These are phyloP conservation scores for Cephus pygmeus DNA, from an alignment of 2,888 invertebrate genomes.

Conservation along the genomic window DNA sequence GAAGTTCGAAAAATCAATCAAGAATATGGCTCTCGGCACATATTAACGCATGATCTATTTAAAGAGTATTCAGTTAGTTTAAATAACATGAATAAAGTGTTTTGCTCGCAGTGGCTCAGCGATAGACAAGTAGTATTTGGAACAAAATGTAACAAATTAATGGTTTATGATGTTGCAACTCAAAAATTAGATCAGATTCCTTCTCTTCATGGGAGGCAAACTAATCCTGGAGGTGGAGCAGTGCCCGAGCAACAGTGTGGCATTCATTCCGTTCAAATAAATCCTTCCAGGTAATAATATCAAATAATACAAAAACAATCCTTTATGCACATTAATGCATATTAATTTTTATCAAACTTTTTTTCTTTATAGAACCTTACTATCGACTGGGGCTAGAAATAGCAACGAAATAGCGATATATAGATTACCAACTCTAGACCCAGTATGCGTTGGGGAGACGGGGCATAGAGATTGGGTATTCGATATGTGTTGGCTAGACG, in stretches of 20 bases:
- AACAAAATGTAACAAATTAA: conserved; percentile 96
- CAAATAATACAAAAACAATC: neutral
- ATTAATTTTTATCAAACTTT: conserved; percentile 7
- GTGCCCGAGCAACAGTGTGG: conserved; percentile 82
- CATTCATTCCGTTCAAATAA: conserved; percentile 93
- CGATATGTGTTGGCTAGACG: conserved; percentile 96
- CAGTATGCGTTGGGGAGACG: conserved; percentile 90
- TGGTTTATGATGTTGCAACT: conserved; percentile 92
- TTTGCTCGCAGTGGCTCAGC: conserved; percentile 96
- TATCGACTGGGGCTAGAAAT: conserved; percentile 93
- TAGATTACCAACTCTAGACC: conserved; percentile 92
- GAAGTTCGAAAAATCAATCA: conserved; percentile 79
- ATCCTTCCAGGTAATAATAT: conserved; percentile 77
- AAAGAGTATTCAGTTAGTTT: conserved; percentile 85
- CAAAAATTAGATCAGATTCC: conserved; percentile 91
- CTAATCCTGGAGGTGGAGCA: conserved; percentile 67
- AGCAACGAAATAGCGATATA: conserved; percentile 93
- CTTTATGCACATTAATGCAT: neutral
- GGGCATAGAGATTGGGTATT: conserved; percentile 94
- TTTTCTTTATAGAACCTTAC: conserved; percentile 72
- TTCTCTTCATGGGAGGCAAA: conserved; percentile 76
- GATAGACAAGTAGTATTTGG: conserved; percentile 96
- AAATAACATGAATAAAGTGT: conserved; percentile 91
- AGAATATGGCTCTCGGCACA: conserved; percentile 87
- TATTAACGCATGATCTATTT: conserved; percentile 89